Evolutionary conservation across 2,888 invertebrate genomes (phyloP).

Genomic region (Protodeltote pygarga): DNA sequence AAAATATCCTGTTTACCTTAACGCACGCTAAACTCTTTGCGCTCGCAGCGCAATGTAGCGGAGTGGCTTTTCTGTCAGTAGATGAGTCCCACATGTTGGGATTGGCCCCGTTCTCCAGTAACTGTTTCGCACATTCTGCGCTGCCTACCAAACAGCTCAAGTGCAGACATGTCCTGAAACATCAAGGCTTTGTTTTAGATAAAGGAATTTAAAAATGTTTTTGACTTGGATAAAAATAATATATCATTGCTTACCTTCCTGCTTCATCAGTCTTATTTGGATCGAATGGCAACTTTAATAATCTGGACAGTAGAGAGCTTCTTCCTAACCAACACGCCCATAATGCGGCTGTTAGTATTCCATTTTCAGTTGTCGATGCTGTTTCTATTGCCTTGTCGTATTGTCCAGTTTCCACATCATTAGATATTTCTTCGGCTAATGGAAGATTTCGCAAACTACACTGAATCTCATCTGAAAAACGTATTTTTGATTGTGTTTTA

Average conservation of each 20-base stretch:
- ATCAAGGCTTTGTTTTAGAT: slow-evolving; percentile 1
- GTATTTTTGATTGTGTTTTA: no score
- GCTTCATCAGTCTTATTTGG: slow-evolving; percentile 89
- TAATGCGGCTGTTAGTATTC: slow-evolving; percentile 83
- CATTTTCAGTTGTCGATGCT: slow-evolving; percentile 58
- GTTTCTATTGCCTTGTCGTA: slow-evolving; percentile 76
- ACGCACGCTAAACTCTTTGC: slow-evolving; percentile 88
- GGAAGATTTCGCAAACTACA: slow-evolving; percentile 73
- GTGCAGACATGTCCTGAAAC: slow-evolving; percentile 88
- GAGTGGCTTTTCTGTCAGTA: slow-evolving; percentile 89
- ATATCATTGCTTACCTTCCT: slow-evolving; percentile 85
- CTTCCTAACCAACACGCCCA: slow-evolving; percentile 89
- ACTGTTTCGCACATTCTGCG: slow-evolving; percentile 89
- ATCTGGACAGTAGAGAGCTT: slow-evolving; percentile 79
- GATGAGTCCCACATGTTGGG: slow-evolving; percentile 91
- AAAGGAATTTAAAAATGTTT: background rate
- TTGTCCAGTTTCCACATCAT: slow-evolving; percentile 73
- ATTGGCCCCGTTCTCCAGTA: slow-evolving; percentile 90
- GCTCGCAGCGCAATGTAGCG: slow-evolving; percentile 92
- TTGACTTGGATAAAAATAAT: background rate
- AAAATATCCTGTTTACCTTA: slow-evolving; percentile 74
- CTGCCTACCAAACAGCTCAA: slow-evolving; percentile 93
- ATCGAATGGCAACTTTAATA: slow-evolving; percentile 87
- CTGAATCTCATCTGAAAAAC: slow-evolving; percentile 74
- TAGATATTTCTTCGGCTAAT: slow-evolving; percentile 77